A percentile compares a stretch with the other conserved stretches of the same genome.
Conservation (phyloP, 2,888 invertebrate species). For the Gryllus longicercus region DNA sequence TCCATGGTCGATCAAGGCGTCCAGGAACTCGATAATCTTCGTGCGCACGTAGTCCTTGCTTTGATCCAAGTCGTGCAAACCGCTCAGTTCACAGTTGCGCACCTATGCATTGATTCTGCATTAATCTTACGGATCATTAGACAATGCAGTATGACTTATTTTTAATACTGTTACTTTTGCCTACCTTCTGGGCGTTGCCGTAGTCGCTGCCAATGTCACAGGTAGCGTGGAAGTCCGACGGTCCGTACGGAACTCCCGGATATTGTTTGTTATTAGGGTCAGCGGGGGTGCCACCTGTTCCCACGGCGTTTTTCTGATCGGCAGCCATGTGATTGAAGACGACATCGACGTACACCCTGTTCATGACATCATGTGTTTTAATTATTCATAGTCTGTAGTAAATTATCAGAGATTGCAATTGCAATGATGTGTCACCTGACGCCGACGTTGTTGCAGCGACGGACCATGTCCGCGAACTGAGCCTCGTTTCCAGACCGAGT, state of each 20-base stretch:
- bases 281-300: slow-evolving; percentile 62
- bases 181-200: slow-evolving; percentile 50
- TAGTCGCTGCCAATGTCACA: slow-evolving; percentile 63
- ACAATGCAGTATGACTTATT: too few relatives aligned
- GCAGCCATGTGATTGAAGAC: slow-evolving; percentile 61
- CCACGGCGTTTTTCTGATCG: slow-evolving; percentile 48
- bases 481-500: slow-evolving; percentile 46
- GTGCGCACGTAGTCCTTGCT: slow-evolving; percentile 59
- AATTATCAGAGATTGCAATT: too few relatives aligned
- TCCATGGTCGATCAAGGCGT: slow-evolving; percentile 64
- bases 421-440: too few relatives aligned
- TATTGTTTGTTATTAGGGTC: slow-evolving; percentile 55
- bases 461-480: slow-evolving; percentile 50
- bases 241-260: slow-evolving; percentile 63
- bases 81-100: slow-evolving; percentile 66
- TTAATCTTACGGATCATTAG: too few relatives aligned
- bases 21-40: slow-evolving; percentile 63
- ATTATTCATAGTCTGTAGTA: too few relatives aligned
- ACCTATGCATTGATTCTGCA: slow-evolving; percentile 45
- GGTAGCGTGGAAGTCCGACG: slow-evolving; percentile 64
- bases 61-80: slow-evolving; percentile 75
- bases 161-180: too few relatives aligned
- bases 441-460: slow-evolving; percentile 46
- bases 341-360: slow-evolving; percentile 69
- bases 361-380: too few relatives aligned